These are phyloP conservation scores for Erythrolamprus reginae DNA, from an alignment of 2,113 vertebrate genomes.

Conservation along the genomic window DNA sequence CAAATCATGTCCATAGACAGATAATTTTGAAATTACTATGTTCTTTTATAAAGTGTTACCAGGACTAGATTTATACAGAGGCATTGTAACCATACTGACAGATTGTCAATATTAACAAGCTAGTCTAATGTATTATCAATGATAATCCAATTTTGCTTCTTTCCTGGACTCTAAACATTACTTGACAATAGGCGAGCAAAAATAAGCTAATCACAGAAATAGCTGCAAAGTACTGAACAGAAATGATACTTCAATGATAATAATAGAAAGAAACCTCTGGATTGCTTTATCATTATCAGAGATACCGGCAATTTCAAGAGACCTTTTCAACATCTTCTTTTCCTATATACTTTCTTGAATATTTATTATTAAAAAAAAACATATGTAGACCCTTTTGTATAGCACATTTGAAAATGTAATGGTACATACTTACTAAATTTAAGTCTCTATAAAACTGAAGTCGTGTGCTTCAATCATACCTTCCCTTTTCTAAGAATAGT, in stretches of 20 bases:
- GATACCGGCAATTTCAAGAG: slow-evolving; percentile 10
- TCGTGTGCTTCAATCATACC: neutral
- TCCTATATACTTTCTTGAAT: neutral
- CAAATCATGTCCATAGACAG: slow-evolving; percentile 27
- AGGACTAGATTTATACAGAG: slow-evolving; percentile 59
- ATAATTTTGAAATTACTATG: slow-evolving; percentile 59
- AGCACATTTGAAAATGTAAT: neutral
- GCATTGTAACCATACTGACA: slow-evolving; percentile 61
- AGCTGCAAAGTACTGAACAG: neutral
- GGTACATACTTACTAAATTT: neutral
- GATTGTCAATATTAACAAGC: slow-evolving; percentile 69
- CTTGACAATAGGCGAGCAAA: slow-evolving; percentile 52
- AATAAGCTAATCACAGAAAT: slow-evolving; percentile 40
- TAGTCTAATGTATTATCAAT: slow-evolving; percentile 67
- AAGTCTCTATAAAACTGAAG: neutral
- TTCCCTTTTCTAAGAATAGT: neutral
- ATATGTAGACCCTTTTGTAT: neutral
- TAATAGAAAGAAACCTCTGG: slow-evolving; percentile 44
- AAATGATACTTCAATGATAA: slow-evolving; percentile 6
- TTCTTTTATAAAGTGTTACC: slow-evolving; percentile 61
- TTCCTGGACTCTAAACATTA: slow-evolving; percentile 55
- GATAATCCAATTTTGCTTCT: slow-evolving; percentile 67
- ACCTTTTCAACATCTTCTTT: neutral
- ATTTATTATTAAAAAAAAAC: neutral
- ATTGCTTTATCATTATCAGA: slow-evolving; percentile 35